Percentiles rank a stretch among this genome's conserved stretches.
Conservation (phyloP, 2,888 invertebrate species). For the Papilio protenor region DNA sequence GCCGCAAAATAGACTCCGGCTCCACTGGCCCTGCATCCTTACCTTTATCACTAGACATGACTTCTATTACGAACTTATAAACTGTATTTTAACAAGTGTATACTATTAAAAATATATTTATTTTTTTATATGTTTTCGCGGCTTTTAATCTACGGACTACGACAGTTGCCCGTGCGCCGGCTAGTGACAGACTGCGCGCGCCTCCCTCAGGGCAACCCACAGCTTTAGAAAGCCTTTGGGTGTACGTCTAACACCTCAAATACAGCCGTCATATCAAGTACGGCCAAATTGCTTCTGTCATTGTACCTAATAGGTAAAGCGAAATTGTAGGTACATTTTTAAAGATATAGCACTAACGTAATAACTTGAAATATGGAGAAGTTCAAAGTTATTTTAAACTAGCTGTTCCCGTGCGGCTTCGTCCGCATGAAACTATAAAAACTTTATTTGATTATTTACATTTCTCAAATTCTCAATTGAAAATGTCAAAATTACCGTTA, state of each 20-base stretch:
- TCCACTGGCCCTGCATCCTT: conserved; percentile 52
- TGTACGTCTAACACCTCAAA: neutral
- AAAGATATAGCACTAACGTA: too few relatives aligned
- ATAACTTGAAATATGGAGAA: too few relatives aligned
- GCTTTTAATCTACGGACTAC: neutral
- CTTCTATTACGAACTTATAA: neutral
- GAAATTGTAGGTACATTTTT: too few relatives aligned
- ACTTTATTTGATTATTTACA: too few relatives aligned
- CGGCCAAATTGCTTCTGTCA: neutral
- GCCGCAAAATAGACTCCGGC: conserved; percentile 56
- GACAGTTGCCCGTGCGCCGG: conserved; percentile 8
- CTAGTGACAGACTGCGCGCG: conserved; percentile 28
- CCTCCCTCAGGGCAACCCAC: conserved; percentile 22
- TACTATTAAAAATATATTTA: neutral
- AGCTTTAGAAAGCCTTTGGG: conserved; percentile 34
- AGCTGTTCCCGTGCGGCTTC: too few relatives aligned
- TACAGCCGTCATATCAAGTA: conserved; percentile 2
- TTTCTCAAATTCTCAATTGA: too few relatives aligned
- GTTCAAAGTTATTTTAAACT: too few relatives aligned
- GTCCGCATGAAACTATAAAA: too few relatives aligned
- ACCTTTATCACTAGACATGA: conserved; percentile 40
- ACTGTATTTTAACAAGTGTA: neutral
- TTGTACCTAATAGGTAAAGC: neutral
- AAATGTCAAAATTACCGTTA: too few relatives aligned
- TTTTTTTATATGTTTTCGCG: neutral